Evolutionary conservation across 1,140 invertebrate genomes (phyloP).

Genomic region (Episyrphus balteatus): DNA sequence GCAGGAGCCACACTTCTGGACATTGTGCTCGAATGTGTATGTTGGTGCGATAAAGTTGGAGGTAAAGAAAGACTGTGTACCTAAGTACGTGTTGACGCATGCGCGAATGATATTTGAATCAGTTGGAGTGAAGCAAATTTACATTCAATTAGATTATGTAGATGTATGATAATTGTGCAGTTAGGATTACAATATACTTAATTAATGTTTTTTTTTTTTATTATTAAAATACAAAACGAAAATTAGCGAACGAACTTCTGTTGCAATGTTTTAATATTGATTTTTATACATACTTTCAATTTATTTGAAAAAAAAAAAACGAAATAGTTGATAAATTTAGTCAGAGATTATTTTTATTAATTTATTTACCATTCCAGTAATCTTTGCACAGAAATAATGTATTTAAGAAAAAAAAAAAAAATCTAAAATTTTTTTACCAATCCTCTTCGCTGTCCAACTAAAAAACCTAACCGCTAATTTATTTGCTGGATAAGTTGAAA

Average conservation of each 20-base stretch:
- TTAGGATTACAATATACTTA: background rate
- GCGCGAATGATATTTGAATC: conserved; percentile 89
- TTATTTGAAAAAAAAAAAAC: too few relatives aligned
- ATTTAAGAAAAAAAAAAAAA: too few relatives aligned
- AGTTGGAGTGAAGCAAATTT: conserved; percentile 78
- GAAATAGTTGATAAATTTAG: too few relatives aligned
- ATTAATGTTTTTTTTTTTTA: background rate
- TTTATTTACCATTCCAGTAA: too few relatives aligned
- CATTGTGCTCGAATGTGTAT: conserved; percentile 84
- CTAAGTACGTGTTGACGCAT: conserved; percentile 80
- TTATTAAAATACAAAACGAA: background rate
- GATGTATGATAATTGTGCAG: conserved; percentile 37
- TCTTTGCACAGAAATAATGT: too few relatives aligned
- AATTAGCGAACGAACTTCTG: background rate
- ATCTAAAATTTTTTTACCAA: too few relatives aligned
- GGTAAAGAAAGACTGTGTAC: conserved; percentile 80
- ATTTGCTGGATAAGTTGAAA: too few relatives aligned
- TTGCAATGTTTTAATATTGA: background rate
- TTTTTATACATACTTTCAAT: background rate
- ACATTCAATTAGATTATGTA: conserved; percentile 80
- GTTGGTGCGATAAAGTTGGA: conserved; percentile 89
- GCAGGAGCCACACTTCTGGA: conserved; percentile 96
- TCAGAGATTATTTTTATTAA: too few relatives aligned
- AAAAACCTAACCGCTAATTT: too few relatives aligned
- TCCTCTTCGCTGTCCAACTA: too few relatives aligned